Evolutionary conservation across 1,140 invertebrate species (phyloP).

Genomic region (Drosophila littoralis): DNA sequence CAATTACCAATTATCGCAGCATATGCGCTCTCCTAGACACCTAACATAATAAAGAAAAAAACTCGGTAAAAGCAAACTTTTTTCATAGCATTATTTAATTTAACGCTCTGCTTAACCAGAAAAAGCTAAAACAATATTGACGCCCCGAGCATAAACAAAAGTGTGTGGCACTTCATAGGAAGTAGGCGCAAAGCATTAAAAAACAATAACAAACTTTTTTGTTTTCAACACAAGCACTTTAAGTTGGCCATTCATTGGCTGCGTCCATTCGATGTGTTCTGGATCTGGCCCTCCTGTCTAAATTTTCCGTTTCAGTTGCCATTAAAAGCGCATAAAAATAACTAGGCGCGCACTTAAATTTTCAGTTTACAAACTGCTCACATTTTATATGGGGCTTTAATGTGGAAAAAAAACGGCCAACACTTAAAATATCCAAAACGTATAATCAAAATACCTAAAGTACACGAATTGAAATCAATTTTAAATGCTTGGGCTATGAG

Average conservation of each 20-base stretch:
- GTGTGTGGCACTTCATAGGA: slow-evolving; percentile 2
- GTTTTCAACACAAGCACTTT: slow-evolving; percentile 3
- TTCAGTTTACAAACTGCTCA: slow-evolving; percentile 51
- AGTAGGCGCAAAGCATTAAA: not conserved
- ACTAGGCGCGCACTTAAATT: slow-evolving; percentile 24
- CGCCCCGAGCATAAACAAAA: slow-evolving; percentile 17
- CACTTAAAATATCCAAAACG: not conserved
- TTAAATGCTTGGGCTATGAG: slow-evolving; percentile 1
- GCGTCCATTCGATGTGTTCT: slow-evolving; percentile 20
- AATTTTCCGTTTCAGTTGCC: slow-evolving; percentile 54
- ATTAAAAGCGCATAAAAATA: slow-evolving; percentile 71
- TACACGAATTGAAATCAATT: slow-evolving; percentile 9
- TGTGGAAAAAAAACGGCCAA: not conserved
- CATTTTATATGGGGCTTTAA: slow-evolving; percentile 13
- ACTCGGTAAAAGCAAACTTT: too few relatives aligned
- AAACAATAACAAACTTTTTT: slow-evolving; percentile 4
- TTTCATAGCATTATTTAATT: slow-evolving; percentile 4
- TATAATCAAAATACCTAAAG: slow-evolving; percentile 10
- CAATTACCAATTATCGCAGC: too few relatives aligned
- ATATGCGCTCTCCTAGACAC: too few relatives aligned
- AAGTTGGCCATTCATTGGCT: slow-evolving; percentile 24
- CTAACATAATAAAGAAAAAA: too few relatives aligned
- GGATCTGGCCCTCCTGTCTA: slow-evolving; percentile 20
- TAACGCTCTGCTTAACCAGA: slow-evolving; percentile 8
- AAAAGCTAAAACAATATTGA: slow-evolving; percentile 7